These are phyloP conservation scores for Decapterus maruadsi DNA, from an alignment of 2,797 vertebrate genomes.

Conservation along the genomic window DNA sequence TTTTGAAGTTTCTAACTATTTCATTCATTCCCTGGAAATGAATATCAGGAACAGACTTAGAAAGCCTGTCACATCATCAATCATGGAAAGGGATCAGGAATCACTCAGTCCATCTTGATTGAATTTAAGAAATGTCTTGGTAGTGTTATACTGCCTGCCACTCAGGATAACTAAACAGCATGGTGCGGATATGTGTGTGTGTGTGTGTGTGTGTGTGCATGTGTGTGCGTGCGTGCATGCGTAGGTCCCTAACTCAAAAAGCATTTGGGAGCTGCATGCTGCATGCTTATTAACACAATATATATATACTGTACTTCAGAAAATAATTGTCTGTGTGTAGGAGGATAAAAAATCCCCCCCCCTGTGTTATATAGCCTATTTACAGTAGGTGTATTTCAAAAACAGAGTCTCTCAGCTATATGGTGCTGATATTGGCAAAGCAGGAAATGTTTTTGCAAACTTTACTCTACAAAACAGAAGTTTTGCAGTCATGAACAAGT, in stretches of 20 bases:
- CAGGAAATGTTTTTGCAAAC: slow-evolving; percentile 49
- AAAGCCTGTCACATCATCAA: slow-evolving; percentile 56
- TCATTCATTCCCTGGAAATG: slow-evolving; percentile 63
- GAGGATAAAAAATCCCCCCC: not conserved
- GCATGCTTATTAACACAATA: not conserved
- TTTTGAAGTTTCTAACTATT: slow-evolving; percentile 75
- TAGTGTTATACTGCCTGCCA: slow-evolving; percentile 56
- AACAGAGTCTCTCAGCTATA: not conserved
- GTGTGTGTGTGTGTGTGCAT: too few relatives aligned
- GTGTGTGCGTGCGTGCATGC: too few relatives aligned
- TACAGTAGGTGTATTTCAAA: not conserved
- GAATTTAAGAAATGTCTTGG: slow-evolving; percentile 63
- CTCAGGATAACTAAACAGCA: slow-evolving; percentile 15
- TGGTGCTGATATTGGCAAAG: slow-evolving; percentile 20
- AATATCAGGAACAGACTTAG: slow-evolving; percentile 22
- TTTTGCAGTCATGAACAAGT: slow-evolving; percentile 53
- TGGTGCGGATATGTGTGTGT: too few relatives aligned
- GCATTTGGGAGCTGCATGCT: not conserved
- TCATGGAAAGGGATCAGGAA: slow-evolving; percentile 68
- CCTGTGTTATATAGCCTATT: slow-evolving; percentile 15
- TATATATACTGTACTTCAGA: too few relatives aligned
- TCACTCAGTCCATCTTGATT: slow-evolving; percentile 64
- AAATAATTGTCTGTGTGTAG: not conserved
- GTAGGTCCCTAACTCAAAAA: not conserved
- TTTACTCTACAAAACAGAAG: slow-evolving; percentile 33